Evolutionary conservation across 2,113 vertebrate genomes (phyloP), one percentile per base, ranked within the genome.

Genomic region (Capreolus pygargus): DNA sequence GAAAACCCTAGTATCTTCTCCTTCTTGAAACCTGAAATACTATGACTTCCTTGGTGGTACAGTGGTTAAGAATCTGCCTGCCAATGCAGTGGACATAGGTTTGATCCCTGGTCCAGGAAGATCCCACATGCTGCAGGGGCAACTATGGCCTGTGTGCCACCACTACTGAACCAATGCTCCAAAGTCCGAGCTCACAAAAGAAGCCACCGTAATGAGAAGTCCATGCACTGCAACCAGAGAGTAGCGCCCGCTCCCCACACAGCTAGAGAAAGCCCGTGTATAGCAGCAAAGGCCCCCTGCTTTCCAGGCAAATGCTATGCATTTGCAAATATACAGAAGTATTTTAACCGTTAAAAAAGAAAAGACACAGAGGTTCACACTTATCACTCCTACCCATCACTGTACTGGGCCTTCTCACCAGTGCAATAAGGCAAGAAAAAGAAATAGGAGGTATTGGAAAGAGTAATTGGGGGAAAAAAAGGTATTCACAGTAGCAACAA

Each of bases 391-490:
- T 52, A 5, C 4, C 17, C 25, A 33, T 7, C 70, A 58, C 15
- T 17, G 3, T 79, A 9, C 54, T 15, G 19, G 47, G 86, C 19
- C 28, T 55, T 70, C 43, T 92, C 28, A 50, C 89, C 74, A 70
- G 7, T 19, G 50, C 39, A 82, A 58, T 67, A 58, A 79, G 50
- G 50, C 50, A 92, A 67, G 58, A 92, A 92, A 82, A 95, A 67
- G 9, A 88, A 70, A 58, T n/a, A 55, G 30, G 70, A 86, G 17
- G 11, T 52, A 70, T 12, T 70, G 83, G 54, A 12, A 84, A 54
- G 7, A 52, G 9, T 55, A 47, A 30, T 4, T 83, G 28, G 11
- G 6, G 12, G 8, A 27, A 21, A 58, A 52, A 52, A n/a, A 50
- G 27, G 14, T n/a, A 27, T 89, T 74, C 60, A 23, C 13, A 52